These are phyloP conservation scores for Gymnothorax javanicus DNA, from an alignment of 2,797 vertebrate species.

Conservation along the genomic window DNA sequence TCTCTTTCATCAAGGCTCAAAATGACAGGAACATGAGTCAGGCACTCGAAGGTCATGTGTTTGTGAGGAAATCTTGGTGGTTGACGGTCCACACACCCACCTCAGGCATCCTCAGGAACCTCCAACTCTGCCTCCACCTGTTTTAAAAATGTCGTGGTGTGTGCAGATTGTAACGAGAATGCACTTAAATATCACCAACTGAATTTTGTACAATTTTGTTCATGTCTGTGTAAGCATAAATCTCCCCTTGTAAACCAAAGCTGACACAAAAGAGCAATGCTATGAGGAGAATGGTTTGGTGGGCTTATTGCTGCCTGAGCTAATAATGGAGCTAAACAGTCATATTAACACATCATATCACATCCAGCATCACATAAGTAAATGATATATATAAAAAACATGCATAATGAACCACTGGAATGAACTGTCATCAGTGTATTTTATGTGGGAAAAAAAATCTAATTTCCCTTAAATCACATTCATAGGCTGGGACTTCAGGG, in stretches of 20 bases:
- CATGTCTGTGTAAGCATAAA: constrained; percentile 40
- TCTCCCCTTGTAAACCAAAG: constrained; percentile 40
- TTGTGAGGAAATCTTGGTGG: not conserved
- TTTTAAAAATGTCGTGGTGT: not conserved
- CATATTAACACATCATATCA: constrained; percentile 81
- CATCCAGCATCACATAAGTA: constrained; percentile 74
- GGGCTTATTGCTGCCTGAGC: constrained; percentile 68
- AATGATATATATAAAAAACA: constrained; percentile 72
- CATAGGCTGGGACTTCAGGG: constrained; percentile 82
- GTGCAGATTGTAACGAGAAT: not conserved
- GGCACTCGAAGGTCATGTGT: not conserved
- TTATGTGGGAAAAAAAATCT: constrained; percentile 76
- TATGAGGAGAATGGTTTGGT: constrained; percentile 46
- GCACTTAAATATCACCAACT: not conserved
- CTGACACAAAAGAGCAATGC: constrained; percentile 36
- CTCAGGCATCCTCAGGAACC: constrained; percentile 22
- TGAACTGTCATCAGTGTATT: constrained; percentile 76
- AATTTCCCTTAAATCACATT: constrained; percentile 86
- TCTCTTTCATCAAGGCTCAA: not conserved
- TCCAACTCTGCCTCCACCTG: not conserved
- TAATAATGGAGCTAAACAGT: constrained; percentile 80
- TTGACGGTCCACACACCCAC: not conserved
- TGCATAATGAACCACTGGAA: constrained; percentile 79
- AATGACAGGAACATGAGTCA: not conserved
- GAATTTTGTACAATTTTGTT: constrained; percentile 32